Percentiles rank a stretch among this genome's conserved stretches.
phyloP scores from a whole-genome alignment of 64 coral and sea anemone species.

The Anthopleura sola region DNA sequence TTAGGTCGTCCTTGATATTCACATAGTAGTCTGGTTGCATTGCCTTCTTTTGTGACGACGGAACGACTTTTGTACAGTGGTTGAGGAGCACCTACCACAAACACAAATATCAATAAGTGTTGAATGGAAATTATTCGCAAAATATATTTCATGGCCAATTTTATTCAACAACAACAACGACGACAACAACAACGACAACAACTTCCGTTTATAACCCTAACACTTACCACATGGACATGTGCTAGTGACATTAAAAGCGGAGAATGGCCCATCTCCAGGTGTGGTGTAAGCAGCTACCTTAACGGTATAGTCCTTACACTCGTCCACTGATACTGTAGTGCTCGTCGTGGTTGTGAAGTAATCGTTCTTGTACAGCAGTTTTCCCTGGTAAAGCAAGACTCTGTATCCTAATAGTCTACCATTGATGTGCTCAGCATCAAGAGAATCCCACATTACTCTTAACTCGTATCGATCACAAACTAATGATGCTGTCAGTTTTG shows the following conservation, averaged over 20 bases:
- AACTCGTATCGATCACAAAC: background rate
- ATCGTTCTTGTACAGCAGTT: background rate
- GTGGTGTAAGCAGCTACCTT: background rate
- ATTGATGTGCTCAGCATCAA: background rate
- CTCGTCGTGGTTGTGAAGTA: background rate
- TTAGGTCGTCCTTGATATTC: slow-evolving; percentile 48
- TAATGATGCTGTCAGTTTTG: background rate
- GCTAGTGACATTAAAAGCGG: background rate
- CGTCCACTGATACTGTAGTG: background rate
- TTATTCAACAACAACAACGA: too few relatives aligned
- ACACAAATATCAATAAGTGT: too few relatives aligned
- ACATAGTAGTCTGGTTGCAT: slow-evolving; percentile 18
- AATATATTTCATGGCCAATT: too few relatives aligned
- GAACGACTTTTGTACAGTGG: background rate
- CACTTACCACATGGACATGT: slow-evolving; percentile 36
- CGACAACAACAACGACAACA: too few relatives aligned
- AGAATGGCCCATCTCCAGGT: background rate
- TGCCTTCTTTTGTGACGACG: slow-evolving; percentile 1
- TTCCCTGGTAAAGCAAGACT: slow-evolving; percentile 1
- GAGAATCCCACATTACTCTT: background rate
- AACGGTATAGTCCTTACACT: slow-evolving; percentile 27
- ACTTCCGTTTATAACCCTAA: background rate
- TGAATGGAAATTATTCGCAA: too few relatives aligned
- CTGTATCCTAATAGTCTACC: slow-evolving; percentile 20
- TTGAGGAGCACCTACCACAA: background rate